phyloP scores from a whole-genome alignment of 2,888 invertebrate species.

The Drosophila cognata region DNA sequence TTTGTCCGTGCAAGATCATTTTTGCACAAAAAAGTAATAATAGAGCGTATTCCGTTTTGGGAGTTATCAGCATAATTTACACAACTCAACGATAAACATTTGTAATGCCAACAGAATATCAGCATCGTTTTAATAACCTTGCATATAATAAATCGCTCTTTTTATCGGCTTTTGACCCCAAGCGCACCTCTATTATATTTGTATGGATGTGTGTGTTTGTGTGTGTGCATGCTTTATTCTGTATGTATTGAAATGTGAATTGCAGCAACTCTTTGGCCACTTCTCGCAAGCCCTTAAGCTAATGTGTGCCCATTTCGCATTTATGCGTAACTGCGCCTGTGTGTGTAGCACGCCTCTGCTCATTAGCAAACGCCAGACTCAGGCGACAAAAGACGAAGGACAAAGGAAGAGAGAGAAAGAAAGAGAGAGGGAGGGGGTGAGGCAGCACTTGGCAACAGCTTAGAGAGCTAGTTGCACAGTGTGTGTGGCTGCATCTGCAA shows the following conservation, averaged over 20 bases:
- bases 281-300: constrained; percentile 63
- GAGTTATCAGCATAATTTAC: neutral
- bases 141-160: neutral
- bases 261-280: constrained; percentile 23
- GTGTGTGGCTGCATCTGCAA: constrained; percentile 52
- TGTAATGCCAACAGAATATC: neutral
- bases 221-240: neutral
- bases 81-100: neutral
- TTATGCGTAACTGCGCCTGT: constrained; percentile 69
- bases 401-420: constrained; percentile 14
- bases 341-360: constrained; percentile 55
- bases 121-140: constrained; percentile 1
- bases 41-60: neutral
- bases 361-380: constrained; percentile 64
- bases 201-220: neutral
- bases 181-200: neutral
- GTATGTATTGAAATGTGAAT: constrained; percentile 8
- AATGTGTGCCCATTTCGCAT: constrained; percentile 76
- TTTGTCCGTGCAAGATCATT: neutral
- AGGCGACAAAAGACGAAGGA: constrained; percentile 20
- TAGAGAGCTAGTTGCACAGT: constrained; percentile 21
- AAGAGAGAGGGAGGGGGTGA: neutral
- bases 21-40: neutral
- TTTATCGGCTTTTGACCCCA: constrained; percentile 12
- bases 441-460: constrained; percentile 67